Evolutionary conservation across 2,113 vertebrate species (phyloP).

Genomic region (Cyprinodon brontotheroides): DNA sequence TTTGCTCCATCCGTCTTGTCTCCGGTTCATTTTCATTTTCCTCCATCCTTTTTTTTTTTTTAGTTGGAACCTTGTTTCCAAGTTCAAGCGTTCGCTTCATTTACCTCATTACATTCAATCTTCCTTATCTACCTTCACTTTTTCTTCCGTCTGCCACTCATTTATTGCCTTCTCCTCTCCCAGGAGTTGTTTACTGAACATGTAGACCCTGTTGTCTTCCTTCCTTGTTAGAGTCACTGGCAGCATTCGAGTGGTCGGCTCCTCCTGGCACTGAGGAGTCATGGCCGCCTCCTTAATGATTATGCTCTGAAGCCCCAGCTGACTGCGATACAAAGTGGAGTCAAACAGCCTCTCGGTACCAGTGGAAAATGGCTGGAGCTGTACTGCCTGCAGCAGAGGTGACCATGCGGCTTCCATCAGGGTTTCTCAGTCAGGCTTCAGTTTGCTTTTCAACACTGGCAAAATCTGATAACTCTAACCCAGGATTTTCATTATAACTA

Average conservation of each 20-base stretch:
- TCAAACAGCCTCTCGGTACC: slow-evolving; percentile 29
- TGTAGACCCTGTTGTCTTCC: neutral
- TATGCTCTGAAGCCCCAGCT: slow-evolving; percentile 39
- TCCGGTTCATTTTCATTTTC: neutral
- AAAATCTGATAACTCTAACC: neutral
- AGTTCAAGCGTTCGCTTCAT: neutral
- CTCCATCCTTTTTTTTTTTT: neutral
- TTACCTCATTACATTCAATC: neutral
- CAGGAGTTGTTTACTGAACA: slow-evolving; percentile 14
- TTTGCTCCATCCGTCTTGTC: neutral
- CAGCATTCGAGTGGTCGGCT: neutral
- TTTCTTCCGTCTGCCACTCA: neutral
- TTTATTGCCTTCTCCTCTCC: slow-evolving; percentile 5
- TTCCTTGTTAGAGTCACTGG: slow-evolving; percentile 4
- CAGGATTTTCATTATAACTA: neutral
- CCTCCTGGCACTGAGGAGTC: slow-evolving; percentile 14
- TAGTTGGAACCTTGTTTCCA: neutral
- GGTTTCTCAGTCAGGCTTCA: slow-evolving; percentile 7
- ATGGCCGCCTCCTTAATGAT: slow-evolving; percentile 24
- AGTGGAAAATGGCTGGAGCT: slow-evolving; percentile 12
- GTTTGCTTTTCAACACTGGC: neutral
- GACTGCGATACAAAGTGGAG: slow-evolving; percentile 51
- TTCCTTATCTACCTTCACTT: neutral
- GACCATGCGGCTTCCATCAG: neutral
- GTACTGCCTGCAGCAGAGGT: slow-evolving; percentile 1